These are phyloP conservation scores for Cerastis rubricosa DNA, from an alignment of 2,888 invertebrate genomes.

Conservation along the genomic window DNA sequence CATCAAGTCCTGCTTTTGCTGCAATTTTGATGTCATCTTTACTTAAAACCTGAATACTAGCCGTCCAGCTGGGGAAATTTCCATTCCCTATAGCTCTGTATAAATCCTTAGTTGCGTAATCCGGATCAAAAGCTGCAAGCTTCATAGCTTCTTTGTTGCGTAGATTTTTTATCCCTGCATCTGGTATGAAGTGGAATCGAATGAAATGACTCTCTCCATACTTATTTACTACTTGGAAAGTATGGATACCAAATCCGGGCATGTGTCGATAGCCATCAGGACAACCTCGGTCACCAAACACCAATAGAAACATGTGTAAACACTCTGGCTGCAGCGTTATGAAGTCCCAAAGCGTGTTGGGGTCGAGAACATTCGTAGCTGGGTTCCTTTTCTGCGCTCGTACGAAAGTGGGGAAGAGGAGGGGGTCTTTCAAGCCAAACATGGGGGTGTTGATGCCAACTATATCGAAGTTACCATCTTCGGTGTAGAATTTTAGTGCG, in stretches of 20 bases:
- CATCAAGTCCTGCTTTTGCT: too few relatives aligned
- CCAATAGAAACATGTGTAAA: constrained; percentile 94
- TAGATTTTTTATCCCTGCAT: constrained; percentile 96
- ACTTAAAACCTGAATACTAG: too few relatives aligned
- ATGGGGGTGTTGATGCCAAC: constrained; percentile 97
- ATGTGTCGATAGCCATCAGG: constrained; percentile 97
- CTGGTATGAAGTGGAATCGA: constrained; percentile 97
- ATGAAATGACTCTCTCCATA: constrained; percentile 94
- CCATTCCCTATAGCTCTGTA: too few relatives aligned
- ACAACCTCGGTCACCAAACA: constrained; percentile 96
- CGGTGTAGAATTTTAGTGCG: constrained; percentile 98
- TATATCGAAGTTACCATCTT: too few relatives aligned
- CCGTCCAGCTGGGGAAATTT: too few relatives aligned
- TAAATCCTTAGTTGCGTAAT: constrained; percentile 96
- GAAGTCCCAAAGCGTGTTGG: constrained; percentile 98
- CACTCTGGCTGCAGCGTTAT: constrained; percentile 95
- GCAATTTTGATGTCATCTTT: too few relatives aligned
- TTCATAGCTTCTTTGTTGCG: constrained; percentile 91
- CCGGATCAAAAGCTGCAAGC: constrained; percentile 94
- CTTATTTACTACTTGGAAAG: constrained; percentile 96
- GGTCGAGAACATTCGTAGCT: constrained; percentile 95
- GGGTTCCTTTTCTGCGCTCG: constrained; percentile 98
- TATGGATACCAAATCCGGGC: constrained; percentile 98
- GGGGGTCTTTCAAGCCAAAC: constrained; percentile 96
- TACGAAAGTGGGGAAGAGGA: constrained; percentile 96